These are phyloP conservation scores for Agrochola macilenta DNA, from an alignment of 2,888 invertebrate species.

Conservation along the genomic window DNA sequence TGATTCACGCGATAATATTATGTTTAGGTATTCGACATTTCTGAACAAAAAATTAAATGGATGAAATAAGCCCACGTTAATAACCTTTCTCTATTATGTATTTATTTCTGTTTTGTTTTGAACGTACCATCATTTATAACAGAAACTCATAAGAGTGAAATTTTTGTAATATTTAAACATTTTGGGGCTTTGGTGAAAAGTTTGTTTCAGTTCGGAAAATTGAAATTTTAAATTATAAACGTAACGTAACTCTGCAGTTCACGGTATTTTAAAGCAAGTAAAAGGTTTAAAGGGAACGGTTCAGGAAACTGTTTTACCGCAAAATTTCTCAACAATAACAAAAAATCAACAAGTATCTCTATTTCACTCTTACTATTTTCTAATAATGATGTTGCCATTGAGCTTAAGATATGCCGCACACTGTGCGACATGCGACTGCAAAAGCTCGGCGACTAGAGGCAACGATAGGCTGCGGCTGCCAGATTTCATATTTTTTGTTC, in stretches of 20 bases:
- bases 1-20: too few relatives aligned
- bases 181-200: not conserved
- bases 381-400: not conserved
- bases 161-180: conserved; percentile 4
- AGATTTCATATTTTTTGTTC: too few relatives aligned
- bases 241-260: not conserved
- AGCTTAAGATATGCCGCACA: not conserved
- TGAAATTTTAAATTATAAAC: conserved; percentile 11
- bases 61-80: too few relatives aligned
- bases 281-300: not conserved
- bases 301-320: not conserved
- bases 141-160: not conserved
- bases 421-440: too few relatives aligned
- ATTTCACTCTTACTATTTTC: not conserved
- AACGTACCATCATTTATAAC: not conserved
- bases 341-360: not conserved
- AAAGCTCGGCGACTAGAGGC: too few relatives aligned
- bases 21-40: too few relatives aligned
- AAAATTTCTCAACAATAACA: not conserved
- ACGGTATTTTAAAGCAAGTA: not conserved
- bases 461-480: too few relatives aligned
- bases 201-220: conserved; percentile 15
- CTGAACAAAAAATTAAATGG: too few relatives aligned
- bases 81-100: not conserved
- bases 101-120: not conserved